A percentile compares a stretch with the other conserved stretches of the same genome.
These are phyloP conservation scores for Scaptodrosophila lebanonensis DNA, from an alignment of 1,140 invertebrate genomes.

Conservation along the genomic window DNA sequence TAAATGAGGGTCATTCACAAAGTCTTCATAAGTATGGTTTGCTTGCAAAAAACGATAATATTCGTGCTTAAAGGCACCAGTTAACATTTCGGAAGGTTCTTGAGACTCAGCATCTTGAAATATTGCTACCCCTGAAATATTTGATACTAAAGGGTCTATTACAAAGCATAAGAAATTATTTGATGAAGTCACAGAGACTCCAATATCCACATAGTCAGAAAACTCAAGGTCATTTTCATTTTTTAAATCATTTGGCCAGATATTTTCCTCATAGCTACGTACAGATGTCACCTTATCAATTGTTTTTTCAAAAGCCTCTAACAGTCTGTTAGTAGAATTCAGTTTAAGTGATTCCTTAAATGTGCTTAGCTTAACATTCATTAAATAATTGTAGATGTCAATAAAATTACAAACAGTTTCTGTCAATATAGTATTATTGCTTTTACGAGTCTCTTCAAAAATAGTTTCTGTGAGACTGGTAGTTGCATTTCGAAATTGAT, in stretches of 20 bases:
- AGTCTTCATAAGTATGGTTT: conserved; percentile 77
- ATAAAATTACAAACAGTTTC: conserved; percentile 76
- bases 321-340: conserved; percentile 79
- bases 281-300: conserved; percentile 43
- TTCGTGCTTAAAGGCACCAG: conserved; percentile 76
- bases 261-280: not conserved
- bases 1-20: conserved; percentile 78
- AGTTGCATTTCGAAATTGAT: not conserved
- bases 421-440: conserved; percentile 5
- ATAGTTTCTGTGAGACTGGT: not conserved
- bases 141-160: conserved; percentile 78
- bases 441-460: not conserved
- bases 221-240: conserved; percentile 20
- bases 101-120: conserved; percentile 30
- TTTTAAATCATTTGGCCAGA: not conserved
- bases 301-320: conserved; percentile 78
- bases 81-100: not conserved
- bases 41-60: conserved; percentile 76
- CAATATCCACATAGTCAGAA: conserved; percentile 50
- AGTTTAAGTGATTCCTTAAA: conserved; percentile 77
- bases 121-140: conserved; percentile 80
- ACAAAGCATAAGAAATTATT: conserved; percentile 78
- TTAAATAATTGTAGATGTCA: conserved; percentile 78
- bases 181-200: conserved; percentile 57
- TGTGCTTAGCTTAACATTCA: conserved; percentile 76